These are phyloP conservation scores for Diglossa cyanea DNA, from an alignment of 2,797 vertebrate species.

Conservation along the genomic window DNA sequence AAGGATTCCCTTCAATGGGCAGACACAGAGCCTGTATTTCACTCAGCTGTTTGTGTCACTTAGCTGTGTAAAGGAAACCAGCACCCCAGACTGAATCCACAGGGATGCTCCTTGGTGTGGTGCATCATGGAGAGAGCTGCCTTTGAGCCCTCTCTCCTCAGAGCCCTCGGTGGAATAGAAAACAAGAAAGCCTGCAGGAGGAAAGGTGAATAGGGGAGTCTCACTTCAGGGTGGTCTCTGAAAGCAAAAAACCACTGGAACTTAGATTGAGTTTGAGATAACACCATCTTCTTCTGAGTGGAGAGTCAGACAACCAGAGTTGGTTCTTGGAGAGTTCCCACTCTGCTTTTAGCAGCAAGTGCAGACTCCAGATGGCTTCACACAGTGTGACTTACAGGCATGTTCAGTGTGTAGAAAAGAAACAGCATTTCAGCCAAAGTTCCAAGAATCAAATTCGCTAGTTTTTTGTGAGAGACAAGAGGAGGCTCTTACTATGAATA, in stretches of 20 bases:
- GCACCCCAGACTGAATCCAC: rapidly evolving
- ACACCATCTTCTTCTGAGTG: not conserved
- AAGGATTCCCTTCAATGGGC: not conserved
- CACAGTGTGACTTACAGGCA: not conserved
- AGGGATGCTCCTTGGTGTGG: not conserved
- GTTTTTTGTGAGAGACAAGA: not conserved
- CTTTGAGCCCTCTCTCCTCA: not conserved
- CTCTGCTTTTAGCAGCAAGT: not conserved
- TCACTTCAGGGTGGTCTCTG: not conserved
- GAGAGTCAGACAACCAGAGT: not conserved
- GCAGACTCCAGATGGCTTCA: not conserved
- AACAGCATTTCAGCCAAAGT: not conserved
- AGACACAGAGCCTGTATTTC: not conserved
- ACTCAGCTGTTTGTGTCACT: not conserved
- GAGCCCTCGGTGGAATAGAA: not conserved
- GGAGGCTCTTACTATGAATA: not conserved
- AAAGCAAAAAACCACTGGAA: not conserved
- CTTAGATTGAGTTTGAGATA: not conserved
- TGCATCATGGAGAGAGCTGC: not conserved
- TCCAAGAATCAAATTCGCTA: not conserved
- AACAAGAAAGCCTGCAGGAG: not conserved
- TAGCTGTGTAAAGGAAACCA: not conserved
- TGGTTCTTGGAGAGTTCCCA: not conserved
- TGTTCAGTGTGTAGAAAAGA: not conserved
- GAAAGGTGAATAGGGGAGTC: not conserved